Conservation (phyloP, 2,797 vertebrate species). For the Rhinatrema bivittatum region DNA sequence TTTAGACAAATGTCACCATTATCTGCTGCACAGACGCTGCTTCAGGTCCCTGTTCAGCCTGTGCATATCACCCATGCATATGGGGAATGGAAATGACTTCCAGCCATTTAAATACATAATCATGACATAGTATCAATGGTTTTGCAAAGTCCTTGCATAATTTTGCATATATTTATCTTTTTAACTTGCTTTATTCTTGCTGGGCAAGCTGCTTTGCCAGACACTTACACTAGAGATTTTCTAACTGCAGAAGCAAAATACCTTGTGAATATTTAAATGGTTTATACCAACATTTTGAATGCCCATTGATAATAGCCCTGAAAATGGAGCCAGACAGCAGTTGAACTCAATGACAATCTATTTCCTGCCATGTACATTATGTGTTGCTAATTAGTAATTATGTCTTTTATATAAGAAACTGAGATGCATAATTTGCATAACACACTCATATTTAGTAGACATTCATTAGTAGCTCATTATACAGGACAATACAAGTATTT, state of each 20-base stretch:
- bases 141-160: constrained; percentile 33
- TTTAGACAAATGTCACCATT: constrained; percentile 56
- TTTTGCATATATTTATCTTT: constrained; percentile 35
- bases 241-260: constrained; percentile 19
- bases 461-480: constrained; percentile 13
- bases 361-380: constrained; percentile 1
- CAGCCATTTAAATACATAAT: constrained; percentile 43
- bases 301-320: neutral
- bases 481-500: constrained; percentile 4
- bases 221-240: constrained; percentile 9
- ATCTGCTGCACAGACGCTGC: constrained; percentile 29
- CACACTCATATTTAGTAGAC: constrained; percentile 5
- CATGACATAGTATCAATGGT: constrained; percentile 31
- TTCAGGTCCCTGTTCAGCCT: constrained; percentile 37
- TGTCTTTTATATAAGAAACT: constrained; percentile 18
- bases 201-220: constrained; percentile 22
- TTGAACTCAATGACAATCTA: neutral
- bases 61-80: constrained; percentile 42
- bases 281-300: neutral
- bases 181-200: constrained; percentile 34
- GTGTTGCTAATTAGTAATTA: constrained; percentile 15
- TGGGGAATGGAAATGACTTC: constrained; percentile 55
- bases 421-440: constrained; percentile 8
- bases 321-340: neutral
- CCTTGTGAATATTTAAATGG: constrained; percentile 7